Base-by-base conservation (phyloP, 2,113 vertebrate species). In the Microcebus murinus region DNA sequence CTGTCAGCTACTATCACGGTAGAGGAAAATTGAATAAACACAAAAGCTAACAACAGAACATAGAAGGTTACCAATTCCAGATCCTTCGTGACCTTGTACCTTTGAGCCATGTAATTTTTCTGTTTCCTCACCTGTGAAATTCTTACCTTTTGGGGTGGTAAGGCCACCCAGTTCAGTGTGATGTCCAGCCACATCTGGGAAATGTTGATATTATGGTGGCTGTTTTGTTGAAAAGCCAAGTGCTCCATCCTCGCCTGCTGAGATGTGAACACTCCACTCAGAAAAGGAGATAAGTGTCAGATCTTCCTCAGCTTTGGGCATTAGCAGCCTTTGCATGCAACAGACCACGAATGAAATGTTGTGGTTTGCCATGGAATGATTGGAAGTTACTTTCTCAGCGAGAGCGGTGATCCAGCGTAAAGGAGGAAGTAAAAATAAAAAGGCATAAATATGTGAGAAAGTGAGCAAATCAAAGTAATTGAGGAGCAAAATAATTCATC, bases 21-120 rank as follows among this genome's bases (percentile, higher is more conserved):
- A 92, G 91, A 97, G 96, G 96, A 96, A 97, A 97, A 94, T 94
- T 93, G 90, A 96, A 98, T 98, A 97, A 98, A 98, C 96, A 96
- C 91, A 90, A 97, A 98, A 97, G 71, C 96, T 87, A 57, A 94
- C 93, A 80, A 90, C 87, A 82, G 96, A 98, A 90, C 85, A 29
- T 57, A 48, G 68, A 83, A 70, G 63, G 20, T 45, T 87, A 65
- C n/a, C 67, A 9, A 17, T 70, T 39, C 86, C 34, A 36, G 27
- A 67, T 57, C 84, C 17, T 70, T 81, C 57, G 0, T 42, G 84
- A n/a, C 52, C 57, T 50, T 42, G 63, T 57, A 15, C 63, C 63
- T 86, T 52, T 34, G n/a, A 80, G 27, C 31, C 12, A n/a, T 6
- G 42, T 14, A 61, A 36, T 70, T 81, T 39, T 91, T 73, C 61